phyloP scores from a whole-genome alignment of 2,113 vertebrate species.

The Drymodes brunneopygia region DNA sequence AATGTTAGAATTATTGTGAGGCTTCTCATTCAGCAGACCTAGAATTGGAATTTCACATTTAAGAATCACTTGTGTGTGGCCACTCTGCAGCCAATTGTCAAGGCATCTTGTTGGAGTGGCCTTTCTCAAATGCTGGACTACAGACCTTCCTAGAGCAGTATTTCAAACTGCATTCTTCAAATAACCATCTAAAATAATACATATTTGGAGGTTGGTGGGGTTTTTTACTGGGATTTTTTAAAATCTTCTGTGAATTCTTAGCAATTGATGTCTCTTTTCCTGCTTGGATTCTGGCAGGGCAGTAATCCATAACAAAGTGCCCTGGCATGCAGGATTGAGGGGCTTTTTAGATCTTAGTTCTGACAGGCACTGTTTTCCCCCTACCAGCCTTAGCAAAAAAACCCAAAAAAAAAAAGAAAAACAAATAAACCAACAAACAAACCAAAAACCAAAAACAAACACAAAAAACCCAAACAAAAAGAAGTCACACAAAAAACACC shows the following conservation, averaged over 20 bases:
- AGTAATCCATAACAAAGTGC: background rate
- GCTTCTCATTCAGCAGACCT: background rate
- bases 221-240: background rate
- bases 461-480: too few species aligned
- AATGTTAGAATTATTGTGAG: background rate
- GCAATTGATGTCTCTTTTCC: background rate
- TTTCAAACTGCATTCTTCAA: background rate
- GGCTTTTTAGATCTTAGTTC: background rate
- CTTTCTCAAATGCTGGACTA: background rate
- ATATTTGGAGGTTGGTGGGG: fast-evolving
- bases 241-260: background rate
- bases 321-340: background rate
- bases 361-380: background rate
- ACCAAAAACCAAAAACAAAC: too few species aligned
- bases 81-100: background rate
- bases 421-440: too few species aligned
- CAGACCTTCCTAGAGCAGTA: background rate
- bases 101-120: background rate
- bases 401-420: too few species aligned
- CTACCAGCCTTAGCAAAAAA: background rate
- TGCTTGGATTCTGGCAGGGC: background rate
- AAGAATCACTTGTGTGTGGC: background rate
- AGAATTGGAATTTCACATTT: background rate
- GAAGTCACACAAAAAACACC: background rate
- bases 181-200: background rate